Base-by-base conservation (phyloP, 2,888 invertebrate genomes). In the Eubasilissa splendida region DNA sequence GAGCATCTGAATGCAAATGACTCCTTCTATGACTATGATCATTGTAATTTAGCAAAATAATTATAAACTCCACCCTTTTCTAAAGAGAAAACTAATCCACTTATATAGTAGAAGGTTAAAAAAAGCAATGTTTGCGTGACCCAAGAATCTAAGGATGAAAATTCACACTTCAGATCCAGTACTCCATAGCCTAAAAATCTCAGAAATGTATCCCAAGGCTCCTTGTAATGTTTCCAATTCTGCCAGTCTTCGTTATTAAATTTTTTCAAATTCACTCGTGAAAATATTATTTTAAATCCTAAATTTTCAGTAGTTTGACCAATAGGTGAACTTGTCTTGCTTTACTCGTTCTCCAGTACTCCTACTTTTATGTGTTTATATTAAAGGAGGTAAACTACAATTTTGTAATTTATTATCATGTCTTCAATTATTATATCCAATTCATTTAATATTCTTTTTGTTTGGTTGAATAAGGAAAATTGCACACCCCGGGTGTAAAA, bases 201-300 rank as follows among this genome's bases (percentile, higher is more conserved):
- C 3, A 80, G 42, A 0, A 76, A n/a, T 1, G 70, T 50, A 12
- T 75, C 65, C 80, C 80, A 80, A 11, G 80, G 80, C n/a, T 80
- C 80, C 58, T 76, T 68, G 58, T 58, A 80, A 50, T 70, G 22
- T 2, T 63, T n/a, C 76, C 76, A 76, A 50, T 58, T 12, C 31
- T 33, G 76, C 70, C 59, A 66, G 14, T 76, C 56, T 10, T 80
- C 56, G 4, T 33, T 22, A 14, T 80, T 68, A n/a, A 80, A 59
- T 14, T 68, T n/a, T 11, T 33, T 71, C 50, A 33, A 33, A 12
- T 3, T 10, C 12, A 31, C 42, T 31, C 3, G 63, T 31, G 63
- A 31, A 63, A 42, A 42, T 42, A 42, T 42, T 42, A 42, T 42
- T 42, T 42, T 7, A 42, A 42, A 42, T 42, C 42, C 42, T 42